A percentile compares a stretch with the other conserved stretches of the same genome.
Conservation (phyloP, 2,888 invertebrate species). For the Chaetogeoica ovagalla region DNA sequence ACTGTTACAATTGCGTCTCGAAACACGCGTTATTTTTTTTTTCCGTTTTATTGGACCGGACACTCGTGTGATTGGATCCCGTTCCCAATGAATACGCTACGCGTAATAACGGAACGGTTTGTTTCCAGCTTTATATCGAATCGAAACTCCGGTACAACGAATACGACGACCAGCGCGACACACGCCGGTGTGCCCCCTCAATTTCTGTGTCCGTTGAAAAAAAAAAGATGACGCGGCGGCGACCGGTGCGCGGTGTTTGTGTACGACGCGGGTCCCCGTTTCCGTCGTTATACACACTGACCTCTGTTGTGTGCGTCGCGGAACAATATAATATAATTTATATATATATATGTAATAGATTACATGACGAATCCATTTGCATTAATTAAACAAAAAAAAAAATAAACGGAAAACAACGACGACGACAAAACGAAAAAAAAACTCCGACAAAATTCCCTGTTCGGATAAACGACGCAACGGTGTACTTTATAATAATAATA, state of each 20-base stretch:
- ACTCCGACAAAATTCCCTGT: slow-evolving; percentile 39
- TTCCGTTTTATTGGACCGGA: too few species aligned
- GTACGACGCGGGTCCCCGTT: slow-evolving; percentile 44
- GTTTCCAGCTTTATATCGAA: too few species aligned
- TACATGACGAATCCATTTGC: slow-evolving; percentile 43
- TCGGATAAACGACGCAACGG: slow-evolving; percentile 10
- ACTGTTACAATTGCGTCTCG: too few species aligned
- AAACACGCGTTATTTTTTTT: too few species aligned
- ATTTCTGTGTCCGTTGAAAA: slow-evolving; percentile 34
- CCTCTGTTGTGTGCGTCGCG: slow-evolving; percentile 5
- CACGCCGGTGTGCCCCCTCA: background rate
- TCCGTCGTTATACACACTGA: slow-evolving; percentile 44
- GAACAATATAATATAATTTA: slow-evolving; percentile 11
- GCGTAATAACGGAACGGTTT: too few species aligned
- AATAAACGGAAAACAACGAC: too few species aligned
- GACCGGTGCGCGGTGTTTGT: slow-evolving; percentile 2
- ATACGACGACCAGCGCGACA: too few species aligned
- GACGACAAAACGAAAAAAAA: slow-evolving; percentile 1
- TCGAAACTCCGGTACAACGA: too few species aligned
- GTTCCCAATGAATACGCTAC: too few species aligned
- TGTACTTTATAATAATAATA: background rate
- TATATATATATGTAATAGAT: background rate
- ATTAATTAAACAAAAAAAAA: slow-evolving; percentile 47
- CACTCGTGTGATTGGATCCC: too few species aligned
- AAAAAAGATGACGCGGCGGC: slow-evolving; percentile 38